A percentile compares a stretch with the other conserved stretches of the same genome.
These are phyloP conservation scores for Tragulus kanchil DNA, from an alignment of 2,113 vertebrate genomes.

Conservation along the genomic window DNA sequence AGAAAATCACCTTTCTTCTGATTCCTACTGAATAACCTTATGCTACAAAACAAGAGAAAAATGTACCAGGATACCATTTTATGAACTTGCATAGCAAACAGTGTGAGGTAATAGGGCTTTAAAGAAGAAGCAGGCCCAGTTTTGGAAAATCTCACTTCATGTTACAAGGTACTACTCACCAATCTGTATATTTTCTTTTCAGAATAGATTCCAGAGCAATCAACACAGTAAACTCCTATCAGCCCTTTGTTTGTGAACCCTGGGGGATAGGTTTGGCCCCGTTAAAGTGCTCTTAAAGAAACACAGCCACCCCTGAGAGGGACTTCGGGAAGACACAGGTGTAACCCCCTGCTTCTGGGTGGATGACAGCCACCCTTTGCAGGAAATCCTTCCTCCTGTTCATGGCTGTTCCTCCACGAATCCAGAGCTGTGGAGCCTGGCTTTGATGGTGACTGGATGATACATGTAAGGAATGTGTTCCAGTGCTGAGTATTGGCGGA, in stretches of 20 bases:
- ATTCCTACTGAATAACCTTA: background rate
- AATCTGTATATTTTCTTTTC: background rate
- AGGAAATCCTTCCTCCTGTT: background rate
- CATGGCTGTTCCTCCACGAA: constrained; percentile 24
- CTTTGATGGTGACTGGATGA: background rate
- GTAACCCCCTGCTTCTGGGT: background rate
- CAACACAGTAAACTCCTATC: background rate
- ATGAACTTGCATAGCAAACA: background rate
- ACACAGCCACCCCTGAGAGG: background rate
- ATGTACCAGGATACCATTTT: background rate
- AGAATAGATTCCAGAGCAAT: constrained; percentile 8
- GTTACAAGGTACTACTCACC: background rate
- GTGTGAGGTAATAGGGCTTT: background rate
- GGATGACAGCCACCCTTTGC: background rate
- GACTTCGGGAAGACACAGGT: background rate
- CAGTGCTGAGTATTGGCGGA: background rate
- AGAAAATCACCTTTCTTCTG: background rate
- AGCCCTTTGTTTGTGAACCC: background rate
- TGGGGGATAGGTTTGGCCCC: background rate
- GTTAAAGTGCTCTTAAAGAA: constrained; percentile 15
- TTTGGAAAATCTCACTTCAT: background rate
- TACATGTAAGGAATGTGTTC: background rate
- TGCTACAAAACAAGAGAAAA: too few species aligned
- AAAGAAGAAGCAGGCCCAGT: background rate
- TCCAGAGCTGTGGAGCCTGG: background rate